Conservation (phyloP, 2,113 vertebrate genomes). For the Puntigrus tetrazona region DNA sequence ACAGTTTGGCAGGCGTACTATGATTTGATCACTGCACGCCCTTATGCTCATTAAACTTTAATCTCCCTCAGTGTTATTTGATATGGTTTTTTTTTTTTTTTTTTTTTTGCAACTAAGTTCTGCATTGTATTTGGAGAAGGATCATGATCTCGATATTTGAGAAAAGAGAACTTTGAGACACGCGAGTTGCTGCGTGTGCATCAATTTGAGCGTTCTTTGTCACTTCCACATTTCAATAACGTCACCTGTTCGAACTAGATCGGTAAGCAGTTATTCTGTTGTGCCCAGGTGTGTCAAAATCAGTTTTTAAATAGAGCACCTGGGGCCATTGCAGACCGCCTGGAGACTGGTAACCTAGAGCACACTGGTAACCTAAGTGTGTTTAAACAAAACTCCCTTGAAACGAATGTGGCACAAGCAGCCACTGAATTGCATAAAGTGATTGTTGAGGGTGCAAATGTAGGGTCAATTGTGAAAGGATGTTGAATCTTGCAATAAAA, state of each 20-base stretch:
- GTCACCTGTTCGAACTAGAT: neutral
- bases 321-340: neutral
- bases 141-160: slow-evolving; percentile 1
- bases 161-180: neutral
- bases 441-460: neutral
- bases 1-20: neutral
- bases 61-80: neutral
- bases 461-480: no score
- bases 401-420: neutral
- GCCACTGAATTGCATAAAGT: neutral
- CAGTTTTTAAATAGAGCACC: neutral
- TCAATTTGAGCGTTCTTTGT: neutral
- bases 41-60: neutral
- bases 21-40: neutral
- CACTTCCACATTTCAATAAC: neutral
- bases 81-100: slow-evolving; percentile 5
- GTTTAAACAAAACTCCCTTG: neutral
- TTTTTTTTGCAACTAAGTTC: neutral
- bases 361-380: slow-evolving; percentile 47
- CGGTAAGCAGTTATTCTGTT: neutral
- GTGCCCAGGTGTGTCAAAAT: neutral
- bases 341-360: slow-evolving; percentile 54
- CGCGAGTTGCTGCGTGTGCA: neutral
- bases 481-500: neutral
- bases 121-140: neutral